Conservation (phyloP, 2,888 invertebrate genomes). For the Conops quadrifasciatus region DNA sequence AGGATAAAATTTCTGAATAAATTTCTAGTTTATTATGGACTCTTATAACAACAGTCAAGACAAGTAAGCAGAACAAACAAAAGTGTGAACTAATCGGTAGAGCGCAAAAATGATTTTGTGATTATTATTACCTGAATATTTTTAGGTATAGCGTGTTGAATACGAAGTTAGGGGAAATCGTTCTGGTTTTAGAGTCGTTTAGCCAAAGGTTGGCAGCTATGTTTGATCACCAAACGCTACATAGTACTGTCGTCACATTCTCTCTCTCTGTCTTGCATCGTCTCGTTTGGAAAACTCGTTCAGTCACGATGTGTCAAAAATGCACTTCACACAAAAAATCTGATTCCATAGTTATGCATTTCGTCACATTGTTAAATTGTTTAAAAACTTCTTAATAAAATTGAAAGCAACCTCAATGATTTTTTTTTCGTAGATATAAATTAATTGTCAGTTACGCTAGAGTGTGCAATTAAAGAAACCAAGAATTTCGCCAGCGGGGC, state of each 20-base stretch:
- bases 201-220: neutral
- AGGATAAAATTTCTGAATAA: too few species aligned
- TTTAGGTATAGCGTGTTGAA: too few species aligned
- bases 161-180: too few species aligned
- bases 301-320: too few species aligned
- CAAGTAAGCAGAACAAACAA: too few species aligned
- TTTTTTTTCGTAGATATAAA: conserved; percentile 26
- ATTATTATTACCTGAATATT: too few species aligned
- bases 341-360: conserved; percentile 7
- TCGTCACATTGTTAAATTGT: conserved; percentile 8
- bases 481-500: conserved; percentile 47
- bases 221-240: neutral
- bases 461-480: conserved; percentile 21
- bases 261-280: neutral
- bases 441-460: conserved; percentile 9
- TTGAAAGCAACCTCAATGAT: neutral
- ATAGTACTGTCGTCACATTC: conserved; percentile 11
- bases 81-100: too few species aligned
- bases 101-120: too few species aligned
- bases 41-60: too few species aligned
- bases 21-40: too few species aligned
- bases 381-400: conserved; percentile 21
- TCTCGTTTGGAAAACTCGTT: conserved; percentile 3
- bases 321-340: too few species aligned
- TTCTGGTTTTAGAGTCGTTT: too few species aligned